Percentiles rank a stretch among this genome's conserved stretches.
These are phyloP conservation scores for Leptinotarsa rubiginosa DNA, from an alignment of 2,888 invertebrate species.

Conservation along the genomic window DNA sequence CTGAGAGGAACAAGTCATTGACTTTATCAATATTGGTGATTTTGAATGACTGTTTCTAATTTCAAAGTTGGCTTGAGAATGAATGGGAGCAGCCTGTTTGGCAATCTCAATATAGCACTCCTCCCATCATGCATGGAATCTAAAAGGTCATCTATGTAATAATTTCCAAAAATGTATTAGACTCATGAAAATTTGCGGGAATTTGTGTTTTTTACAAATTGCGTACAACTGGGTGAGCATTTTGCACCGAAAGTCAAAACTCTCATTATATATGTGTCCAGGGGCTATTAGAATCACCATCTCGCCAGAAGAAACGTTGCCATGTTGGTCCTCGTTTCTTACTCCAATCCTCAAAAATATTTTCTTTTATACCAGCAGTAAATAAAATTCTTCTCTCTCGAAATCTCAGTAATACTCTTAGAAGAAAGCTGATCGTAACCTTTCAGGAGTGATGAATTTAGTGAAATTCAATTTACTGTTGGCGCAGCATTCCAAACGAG, in stretches of 20 bases:
- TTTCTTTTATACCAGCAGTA: conserved; percentile 51
- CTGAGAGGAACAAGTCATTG: background rate
- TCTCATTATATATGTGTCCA: no score
- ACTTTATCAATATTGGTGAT: background rate
- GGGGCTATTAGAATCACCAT: no score
- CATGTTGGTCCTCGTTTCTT: conserved; percentile 45
- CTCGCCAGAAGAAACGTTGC: conserved; percentile 40
- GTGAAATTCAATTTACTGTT: background rate
- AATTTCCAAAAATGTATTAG: conserved; percentile 20
- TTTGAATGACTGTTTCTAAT: background rate
- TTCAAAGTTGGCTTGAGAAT: background rate
- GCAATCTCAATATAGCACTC: background rate
- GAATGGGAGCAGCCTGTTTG: background rate
- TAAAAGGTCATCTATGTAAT: conserved; percentile 47
- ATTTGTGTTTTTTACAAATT: no score
- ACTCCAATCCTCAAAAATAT: conserved; percentile 42
- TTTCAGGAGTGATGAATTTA: conserved; percentile 50
- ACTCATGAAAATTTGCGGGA: conserved; percentile 18
- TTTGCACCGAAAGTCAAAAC: no score
- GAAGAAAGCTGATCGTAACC: conserved; percentile 48
- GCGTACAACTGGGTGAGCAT: conserved; percentile 9
- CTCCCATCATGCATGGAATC: conserved; percentile 38
- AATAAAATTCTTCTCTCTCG: conserved; percentile 57
- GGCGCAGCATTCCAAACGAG: conserved; percentile 43
- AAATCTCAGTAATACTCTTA: conserved; percentile 59